These are phyloP conservation scores for Podiceps cristatus DNA, from an alignment of 2,113 vertebrate genomes.

Conservation along the genomic window DNA sequence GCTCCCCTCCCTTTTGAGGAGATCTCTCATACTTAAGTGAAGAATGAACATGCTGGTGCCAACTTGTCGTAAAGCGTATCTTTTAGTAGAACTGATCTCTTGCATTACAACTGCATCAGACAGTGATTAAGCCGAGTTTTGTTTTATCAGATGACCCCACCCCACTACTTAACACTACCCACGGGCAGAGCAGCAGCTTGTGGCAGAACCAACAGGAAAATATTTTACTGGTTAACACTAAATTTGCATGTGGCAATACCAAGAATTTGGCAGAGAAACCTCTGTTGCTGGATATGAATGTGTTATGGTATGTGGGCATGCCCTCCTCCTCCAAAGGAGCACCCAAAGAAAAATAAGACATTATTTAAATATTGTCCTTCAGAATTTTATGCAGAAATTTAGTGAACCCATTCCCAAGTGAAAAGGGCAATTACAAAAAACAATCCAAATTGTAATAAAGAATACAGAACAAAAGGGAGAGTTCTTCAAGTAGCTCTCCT, in stretches of 20 bases:
- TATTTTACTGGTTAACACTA: background rate
- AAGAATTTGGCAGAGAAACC: background rate
- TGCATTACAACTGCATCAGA: background rate
- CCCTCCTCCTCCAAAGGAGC: background rate
- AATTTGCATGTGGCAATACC: background rate
- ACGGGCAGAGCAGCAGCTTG: background rate
- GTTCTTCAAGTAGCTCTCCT: background rate
- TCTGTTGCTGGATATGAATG: background rate
- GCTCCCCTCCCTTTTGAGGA: background rate
- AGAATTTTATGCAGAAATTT: background rate
- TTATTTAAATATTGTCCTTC: background rate
- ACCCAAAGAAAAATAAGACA: background rate
- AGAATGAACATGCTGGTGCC: background rate
- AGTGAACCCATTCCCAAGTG: background rate
- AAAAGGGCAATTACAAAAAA: background rate
- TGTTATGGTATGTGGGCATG: background rate
- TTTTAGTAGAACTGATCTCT: background rate
- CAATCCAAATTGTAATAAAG: background rate
- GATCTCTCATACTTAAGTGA: background rate
- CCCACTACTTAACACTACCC: background rate
- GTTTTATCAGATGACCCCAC: background rate
- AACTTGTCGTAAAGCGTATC: background rate
- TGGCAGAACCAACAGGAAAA: background rate
- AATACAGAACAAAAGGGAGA: background rate
- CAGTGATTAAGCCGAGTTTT: background rate